Conservation (phyloP, 2,113 vertebrate genomes). For the Aleadryas rufinucha region DNA sequence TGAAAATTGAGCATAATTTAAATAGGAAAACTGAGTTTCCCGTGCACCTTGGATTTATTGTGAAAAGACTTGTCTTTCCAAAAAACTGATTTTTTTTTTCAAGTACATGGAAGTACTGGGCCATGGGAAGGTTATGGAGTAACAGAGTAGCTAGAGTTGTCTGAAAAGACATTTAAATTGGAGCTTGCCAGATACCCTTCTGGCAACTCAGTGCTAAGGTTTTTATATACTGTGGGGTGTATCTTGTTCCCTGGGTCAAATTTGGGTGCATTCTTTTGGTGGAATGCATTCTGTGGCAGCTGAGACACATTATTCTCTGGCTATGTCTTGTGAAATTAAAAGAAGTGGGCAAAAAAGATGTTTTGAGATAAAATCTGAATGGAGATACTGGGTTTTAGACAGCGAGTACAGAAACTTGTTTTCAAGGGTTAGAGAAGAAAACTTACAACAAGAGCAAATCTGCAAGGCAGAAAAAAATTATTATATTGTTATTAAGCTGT, state of each 20-base stretch:
- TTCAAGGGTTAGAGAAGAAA: background rate
- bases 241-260: constrained; percentile 40
- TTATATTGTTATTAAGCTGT: background rate
- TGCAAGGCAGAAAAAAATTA: background rate
- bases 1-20: background rate
- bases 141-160: constrained; percentile 1
- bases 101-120: background rate
- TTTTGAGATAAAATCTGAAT: constrained; percentile 11
- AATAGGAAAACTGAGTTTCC: background rate
- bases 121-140: background rate
- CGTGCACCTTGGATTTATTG: background rate
- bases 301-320: background rate
- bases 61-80: background rate
- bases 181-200: constrained; percentile 34
- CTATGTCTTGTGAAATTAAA: background rate
- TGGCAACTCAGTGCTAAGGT: background rate
- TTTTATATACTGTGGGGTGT: background rate
- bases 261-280: background rate
- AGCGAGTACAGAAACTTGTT: background rate
- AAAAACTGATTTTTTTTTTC: background rate
- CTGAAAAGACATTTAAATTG: constrained; percentile 28
- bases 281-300: constrained; percentile 7
- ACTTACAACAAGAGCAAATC: background rate
- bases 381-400: background rate
- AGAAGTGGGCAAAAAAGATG: background rate